Base-by-base conservation (phyloP, 2,113 vertebrate genomes). In the Neodontobutis hainanensis region DNA sequence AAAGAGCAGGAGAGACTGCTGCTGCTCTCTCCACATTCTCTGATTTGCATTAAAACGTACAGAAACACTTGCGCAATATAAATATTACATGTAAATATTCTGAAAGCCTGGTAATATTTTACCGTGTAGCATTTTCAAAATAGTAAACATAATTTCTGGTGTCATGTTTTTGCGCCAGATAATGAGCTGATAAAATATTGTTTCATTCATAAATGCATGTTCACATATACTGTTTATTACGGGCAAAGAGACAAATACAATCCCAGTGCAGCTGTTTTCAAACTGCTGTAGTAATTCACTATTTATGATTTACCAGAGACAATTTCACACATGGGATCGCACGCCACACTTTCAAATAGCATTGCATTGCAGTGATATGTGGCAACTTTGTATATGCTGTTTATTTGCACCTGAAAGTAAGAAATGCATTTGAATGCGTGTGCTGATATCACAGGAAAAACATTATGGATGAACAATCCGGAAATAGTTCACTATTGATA, bases 271-370 rank as follows among this genome's bases (percentile, higher is more conserved):
- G 8, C 68, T 74, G 50, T 65, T 58, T 83, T 83, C 63, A 61
- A 86, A 85, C 72, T 68, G 63, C 53, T 47, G 43, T 67, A 15
- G 2, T 65, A 82, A 65, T 67, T 53, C 34, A 40, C 58, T 51
- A 77, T 83, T 75, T 77, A 68, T 78, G 53, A 77, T 75, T 73
- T 76, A 86, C 69, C 14, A 38, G 55, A 83, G 63, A 82, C 77
- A 87, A 87, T 90, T 90, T 91, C 70, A 87, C 85, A 88, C 86
- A 83, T 88, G 78, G 76, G 11, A 64, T 85, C 55, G 78, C 79
- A 72, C 73, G 85, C 73, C 77, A 56, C 78, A 73, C 16, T 38
- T 42, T 67, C 47, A 55, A 55, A 38, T 15, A 36, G 34, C 11
- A 55, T 38, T 36, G 73, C 32, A 65, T 19, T 42, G 42, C 49